Evolutionary conservation across 2,888 invertebrate species (phyloP), one percentile per base, ranked within the genome.

Genomic region (Busseola fusca): DNA sequence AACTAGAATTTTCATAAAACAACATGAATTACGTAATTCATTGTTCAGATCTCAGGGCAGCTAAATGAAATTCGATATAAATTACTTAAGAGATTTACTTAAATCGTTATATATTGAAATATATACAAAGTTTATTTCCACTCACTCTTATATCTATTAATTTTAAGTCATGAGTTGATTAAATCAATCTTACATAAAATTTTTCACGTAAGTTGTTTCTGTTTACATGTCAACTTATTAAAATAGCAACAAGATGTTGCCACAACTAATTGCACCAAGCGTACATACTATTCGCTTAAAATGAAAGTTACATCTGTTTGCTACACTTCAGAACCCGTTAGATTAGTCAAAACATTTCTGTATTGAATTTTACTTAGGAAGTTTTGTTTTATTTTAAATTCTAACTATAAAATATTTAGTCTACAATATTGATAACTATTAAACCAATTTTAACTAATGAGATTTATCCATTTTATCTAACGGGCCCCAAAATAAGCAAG

Each of bases 31-130:
- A 37, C 34, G 52, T 57, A 52, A 68, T 70, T 65, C 65, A 63
- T 37, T 57, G 85, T 93, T 94, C 94, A 94, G 94, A 95, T 94
- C 94, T 96, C 96, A 96, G 96, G 95, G 91, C 87, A 82, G 72
- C 83, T 80, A 94, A 95, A 95, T 94, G 90, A 95, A 95, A 95
- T 93, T 89, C 94, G 89, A 86, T 84, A 87, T 92, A 92, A 93
- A 87, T 94, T 93, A 94, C 94, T 94, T 94, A 94, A 94, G 94
- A 95, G 93, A 92, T 96, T 95, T 96, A 93, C 94, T 95, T 95
- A 94, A 91, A 91, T 91, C 88, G 90, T 93, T 94, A 93, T 94
- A 94, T 94, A 93, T 90, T 93, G 93, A 94, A 94, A 91, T 95
- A 95, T 95, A 93, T 95, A 95, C 94, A 95, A 92, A 92, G 92